Evolutionary conservation across 2,888 invertebrate genomes (phyloP).

Genomic region (Hedya salicella): DNA sequence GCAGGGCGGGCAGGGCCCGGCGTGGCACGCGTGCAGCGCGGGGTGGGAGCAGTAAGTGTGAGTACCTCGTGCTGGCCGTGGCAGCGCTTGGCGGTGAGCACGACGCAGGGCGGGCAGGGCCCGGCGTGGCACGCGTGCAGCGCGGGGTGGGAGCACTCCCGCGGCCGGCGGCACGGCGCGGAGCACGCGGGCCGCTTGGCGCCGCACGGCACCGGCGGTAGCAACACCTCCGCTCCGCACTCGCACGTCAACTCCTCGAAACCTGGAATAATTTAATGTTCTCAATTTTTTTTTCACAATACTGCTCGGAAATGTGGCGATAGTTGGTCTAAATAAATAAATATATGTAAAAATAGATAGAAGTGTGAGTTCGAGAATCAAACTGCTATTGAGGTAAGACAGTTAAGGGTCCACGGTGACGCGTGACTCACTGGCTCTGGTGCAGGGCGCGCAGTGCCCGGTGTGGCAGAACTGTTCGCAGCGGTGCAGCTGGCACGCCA

Average conservation of each 20-base stretch:
- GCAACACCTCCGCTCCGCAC: conserved; percentile 93
- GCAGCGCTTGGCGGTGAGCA: conserved; percentile 92
- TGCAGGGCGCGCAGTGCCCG: conserved; percentile 92
- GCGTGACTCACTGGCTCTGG: conserved; percentile 87
- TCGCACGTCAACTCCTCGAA: conserved; percentile 96
- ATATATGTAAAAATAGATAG: too few relatives aligned
- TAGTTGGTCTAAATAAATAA: too few relatives aligned
- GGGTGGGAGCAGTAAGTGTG: conserved; percentile 90
- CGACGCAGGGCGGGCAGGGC: conserved; percentile 93
- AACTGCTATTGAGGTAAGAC: too few relatives aligned
- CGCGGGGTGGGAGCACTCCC: conserved; percentile 92
- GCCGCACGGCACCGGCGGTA: conserved; percentile 97
- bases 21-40: conserved; percentile 95
- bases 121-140: conserved; percentile 93
- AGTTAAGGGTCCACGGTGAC: too few relatives aligned
- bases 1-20: conserved; percentile 91
- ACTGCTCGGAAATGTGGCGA: too few relatives aligned
- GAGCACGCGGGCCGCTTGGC: conserved; percentile 93
- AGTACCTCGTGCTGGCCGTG: conserved; percentile 90
- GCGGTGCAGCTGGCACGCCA: conserved; percentile 95
- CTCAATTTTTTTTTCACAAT: too few relatives aligned
- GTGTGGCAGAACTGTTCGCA: conserved; percentile 96
- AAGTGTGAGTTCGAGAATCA: too few relatives aligned
- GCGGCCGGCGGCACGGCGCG: conserved; percentile 89
- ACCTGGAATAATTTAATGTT: conserved; percentile 60